Conservation (phyloP, 2,888 invertebrate species). For the Drosophila rubida region DNA sequence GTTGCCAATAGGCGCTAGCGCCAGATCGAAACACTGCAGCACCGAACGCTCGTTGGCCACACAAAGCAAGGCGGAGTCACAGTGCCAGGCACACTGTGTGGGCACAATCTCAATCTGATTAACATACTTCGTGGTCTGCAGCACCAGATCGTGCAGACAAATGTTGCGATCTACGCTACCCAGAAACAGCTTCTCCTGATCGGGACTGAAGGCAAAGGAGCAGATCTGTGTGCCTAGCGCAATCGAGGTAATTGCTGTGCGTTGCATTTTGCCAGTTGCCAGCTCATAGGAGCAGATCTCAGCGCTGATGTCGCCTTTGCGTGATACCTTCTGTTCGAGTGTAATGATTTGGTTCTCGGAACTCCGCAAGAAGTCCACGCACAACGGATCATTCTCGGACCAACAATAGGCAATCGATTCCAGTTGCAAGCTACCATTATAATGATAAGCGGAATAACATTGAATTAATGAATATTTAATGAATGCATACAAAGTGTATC, state of each 20-base stretch:
- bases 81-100: conserved; percentile 90
- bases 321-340: conserved; percentile 92
- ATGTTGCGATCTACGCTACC: conserved; percentile 95
- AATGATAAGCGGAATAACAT: neutral
- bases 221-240: conserved; percentile 90
- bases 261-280: conserved; percentile 86
- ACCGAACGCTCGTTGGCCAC: conserved; percentile 90
- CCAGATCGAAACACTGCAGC: conserved; percentile 91
- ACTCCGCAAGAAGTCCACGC: conserved; percentile 90
- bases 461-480: conserved; percentile 1
- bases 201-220: conserved; percentile 88
- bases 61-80: conserved; percentile 88
- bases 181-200: conserved; percentile 90
- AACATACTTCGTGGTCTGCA: conserved; percentile 90
- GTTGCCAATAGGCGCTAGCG: conserved; percentile 88
- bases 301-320: conserved; percentile 89
- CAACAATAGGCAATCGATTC: conserved; percentile 92
- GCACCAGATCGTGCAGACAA: conserved; percentile 90
- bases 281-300: conserved; percentile 89
- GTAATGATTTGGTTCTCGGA: conserved; percentile 90
- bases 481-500: neutral
- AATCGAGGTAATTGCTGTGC: conserved; percentile 89
- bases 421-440: conserved; percentile 87
- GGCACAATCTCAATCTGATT: conserved; percentile 91
- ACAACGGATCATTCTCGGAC: conserved; percentile 95